Evolutionary conservation across 2,113 vertebrate genomes (phyloP).

Genomic region (Tupaia tana): DNA sequence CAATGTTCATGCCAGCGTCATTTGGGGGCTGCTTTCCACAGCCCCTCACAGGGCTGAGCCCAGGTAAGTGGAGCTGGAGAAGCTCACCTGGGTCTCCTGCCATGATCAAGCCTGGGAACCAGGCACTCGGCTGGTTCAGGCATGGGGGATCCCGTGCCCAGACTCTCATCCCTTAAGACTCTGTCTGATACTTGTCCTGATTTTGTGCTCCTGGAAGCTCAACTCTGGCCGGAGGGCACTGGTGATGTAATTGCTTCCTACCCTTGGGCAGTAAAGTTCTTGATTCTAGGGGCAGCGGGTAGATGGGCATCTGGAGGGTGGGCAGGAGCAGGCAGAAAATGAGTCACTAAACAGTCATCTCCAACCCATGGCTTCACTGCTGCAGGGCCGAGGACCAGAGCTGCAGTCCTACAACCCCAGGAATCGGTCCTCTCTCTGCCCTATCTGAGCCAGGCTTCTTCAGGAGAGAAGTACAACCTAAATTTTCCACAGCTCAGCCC

Average conservation of each 20-base stretch:
- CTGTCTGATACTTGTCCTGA: background rate
- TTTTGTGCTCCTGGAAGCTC: background rate
- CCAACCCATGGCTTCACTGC: rapidly evolving
- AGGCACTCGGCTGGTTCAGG: no score
- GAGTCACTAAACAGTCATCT: background rate
- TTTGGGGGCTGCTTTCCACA: background rate
- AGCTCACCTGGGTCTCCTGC: background rate
- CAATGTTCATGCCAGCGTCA: no score
- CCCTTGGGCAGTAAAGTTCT: background rate
- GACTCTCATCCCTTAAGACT: background rate
- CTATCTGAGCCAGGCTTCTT: background rate
- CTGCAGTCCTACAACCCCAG: background rate
- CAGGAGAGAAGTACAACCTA: background rate
- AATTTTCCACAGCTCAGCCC: conserved; percentile 44
- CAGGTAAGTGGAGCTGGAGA: background rate
- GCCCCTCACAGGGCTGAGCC: background rate
- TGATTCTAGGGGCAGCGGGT: background rate
- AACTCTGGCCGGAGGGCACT: background rate
- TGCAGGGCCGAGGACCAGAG: no score
- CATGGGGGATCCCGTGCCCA: background rate
- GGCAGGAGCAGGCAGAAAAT: background rate
- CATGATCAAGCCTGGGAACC: background rate
- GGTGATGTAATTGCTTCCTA: background rate
- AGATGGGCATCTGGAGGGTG: background rate
- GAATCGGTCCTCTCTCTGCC: background rate